Evolutionary conservation across 1,140 invertebrate genomes (phyloP), one percentile per base, ranked within the genome.

Genomic region (Pemphigus obesinymphae): DNA sequence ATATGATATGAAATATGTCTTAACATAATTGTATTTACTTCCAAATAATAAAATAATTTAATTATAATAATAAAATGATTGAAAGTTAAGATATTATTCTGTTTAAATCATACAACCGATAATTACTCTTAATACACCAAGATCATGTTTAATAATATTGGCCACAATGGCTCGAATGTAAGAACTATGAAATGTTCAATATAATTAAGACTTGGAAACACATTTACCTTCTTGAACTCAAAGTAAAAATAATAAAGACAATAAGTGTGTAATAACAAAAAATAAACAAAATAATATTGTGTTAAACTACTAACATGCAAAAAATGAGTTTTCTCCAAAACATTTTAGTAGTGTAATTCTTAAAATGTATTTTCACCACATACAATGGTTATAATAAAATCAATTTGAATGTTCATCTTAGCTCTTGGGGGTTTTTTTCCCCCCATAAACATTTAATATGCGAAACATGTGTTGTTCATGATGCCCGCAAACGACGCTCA

Each of bases 401-500:
- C 55, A 29, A 23, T 78, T 78, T 75, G 37, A 55, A 80, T 80
- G 55, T 63, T 80, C 76, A 43, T 80, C 76, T 26, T 63, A 61
- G 34, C 23, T 40, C 10, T 63, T 61, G 5, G 20, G n/a, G 15
- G 13, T 61, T 26, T 63, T 23, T 48, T 58, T 45, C 11, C 37
- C 11, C 37, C 76, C n/a, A 29, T 17, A n/a, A 80, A 80, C 55
- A 80, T 43, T 40, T 29, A 45, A 61, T 63, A 34, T 40, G 17
- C 34, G 29, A 78, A 78, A n/a, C 50, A 55, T 31, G 11, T 78
- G 53, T 26, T 61, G 55, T 20, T 63, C 34, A 29, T 80, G 37
- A 40, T 80, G 37, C 63, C 55, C 7, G 23, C 37, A 63, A 17
- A 61, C 37, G 23, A 45, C 37, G 15, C 37, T 80, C 76, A 63